Percentiles rank a stretch among this genome's conserved stretches.
Conservation (phyloP, 2,888 invertebrate genomes). For the Clistopyga incitator region DNA sequence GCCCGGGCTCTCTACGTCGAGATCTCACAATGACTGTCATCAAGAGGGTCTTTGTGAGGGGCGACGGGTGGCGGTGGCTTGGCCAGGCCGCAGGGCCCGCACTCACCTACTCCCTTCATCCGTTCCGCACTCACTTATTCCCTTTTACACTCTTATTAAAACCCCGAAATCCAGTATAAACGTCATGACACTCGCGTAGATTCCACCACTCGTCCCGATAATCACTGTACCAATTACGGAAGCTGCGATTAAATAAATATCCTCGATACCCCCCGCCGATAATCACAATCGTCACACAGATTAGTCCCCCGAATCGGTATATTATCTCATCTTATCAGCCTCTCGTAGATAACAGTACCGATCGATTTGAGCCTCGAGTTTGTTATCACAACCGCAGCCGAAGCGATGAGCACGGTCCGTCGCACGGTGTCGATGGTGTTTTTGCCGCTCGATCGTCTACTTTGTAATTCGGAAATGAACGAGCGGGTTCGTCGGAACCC, state of each 20-base stretch:
- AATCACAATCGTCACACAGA: too few relatives aligned
- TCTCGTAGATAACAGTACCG: slow-evolving; percentile 12
- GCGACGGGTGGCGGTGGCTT: slow-evolving; percentile 80
- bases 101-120: slow-evolving; percentile 74
- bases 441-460: not conserved
- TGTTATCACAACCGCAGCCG: slow-evolving; percentile 31
- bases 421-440: slow-evolving; percentile 33
- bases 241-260: not conserved
- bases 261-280: too few relatives aligned
- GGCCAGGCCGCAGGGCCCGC: slow-evolving; percentile 75
- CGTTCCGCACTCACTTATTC: slow-evolving; percentile 58
- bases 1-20: slow-evolving; percentile 73
- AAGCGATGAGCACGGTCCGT: slow-evolving; percentile 31
- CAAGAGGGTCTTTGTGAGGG: slow-evolving; percentile 79
- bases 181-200: slow-evolving; percentile 71
- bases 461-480: slow-evolving; percentile 18
- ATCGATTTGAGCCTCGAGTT: not conserved
- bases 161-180: slow-evolving; percentile 69
- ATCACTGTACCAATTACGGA: not conserved
- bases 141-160: slow-evolving; percentile 20
- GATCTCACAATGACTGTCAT: slow-evolving; percentile 79
- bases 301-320: not conserved
- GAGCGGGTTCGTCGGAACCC: slow-evolving; percentile 18
- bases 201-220: slow-evolving; percentile 22
- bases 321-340: slow-evolving; percentile 23